Evolutionary conservation across 1,140 invertebrate species (phyloP).

Genomic region (Callitettix versicolor): DNA sequence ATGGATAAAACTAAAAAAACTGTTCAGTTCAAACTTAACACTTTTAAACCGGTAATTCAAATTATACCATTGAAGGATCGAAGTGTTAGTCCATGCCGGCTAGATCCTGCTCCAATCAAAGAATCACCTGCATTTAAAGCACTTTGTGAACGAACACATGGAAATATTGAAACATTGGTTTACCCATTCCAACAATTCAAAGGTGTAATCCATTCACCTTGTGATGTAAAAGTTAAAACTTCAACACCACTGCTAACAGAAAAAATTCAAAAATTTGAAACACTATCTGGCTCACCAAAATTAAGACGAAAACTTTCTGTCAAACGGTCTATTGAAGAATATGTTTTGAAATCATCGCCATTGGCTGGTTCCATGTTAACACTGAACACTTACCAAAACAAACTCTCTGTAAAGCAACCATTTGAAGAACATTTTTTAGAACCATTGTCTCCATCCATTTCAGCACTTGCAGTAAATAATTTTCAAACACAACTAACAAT

Average conservation of each 20-base stretch:
- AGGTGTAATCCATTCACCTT: too few relatives aligned
- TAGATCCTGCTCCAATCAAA: conserved; percentile 19
- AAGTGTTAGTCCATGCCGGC: conserved; percentile 17
- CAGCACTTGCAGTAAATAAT: too few relatives aligned
- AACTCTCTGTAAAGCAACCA: too few relatives aligned
- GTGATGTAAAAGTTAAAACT: too few relatives aligned
- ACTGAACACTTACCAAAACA: too few relatives aligned
- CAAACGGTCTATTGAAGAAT: not conserved
- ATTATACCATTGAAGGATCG: conserved; percentile 22
- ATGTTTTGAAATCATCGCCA: too few relatives aligned
- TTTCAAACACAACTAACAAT: too few relatives aligned
- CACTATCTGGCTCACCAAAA: conserved; percentile 7
- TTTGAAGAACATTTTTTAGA: too few relatives aligned
- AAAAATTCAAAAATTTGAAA: conserved; percentile 21
- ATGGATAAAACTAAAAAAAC: not conserved
- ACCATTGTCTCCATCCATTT: too few relatives aligned
- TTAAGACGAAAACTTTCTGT: not conserved
- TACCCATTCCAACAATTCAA: not conserved
- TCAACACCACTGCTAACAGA: not conserved
- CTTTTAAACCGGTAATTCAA: conserved; percentile 19
- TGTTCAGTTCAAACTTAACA: not conserved
- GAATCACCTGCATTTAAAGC: conserved; percentile 22
- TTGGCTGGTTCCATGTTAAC: too few relatives aligned
- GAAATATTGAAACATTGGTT: conserved; percentile 11
- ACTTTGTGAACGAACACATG: conserved; percentile 6